Conservation (phyloP, 1,140 invertebrate genomes). For the Aphis craccivora region DNA sequence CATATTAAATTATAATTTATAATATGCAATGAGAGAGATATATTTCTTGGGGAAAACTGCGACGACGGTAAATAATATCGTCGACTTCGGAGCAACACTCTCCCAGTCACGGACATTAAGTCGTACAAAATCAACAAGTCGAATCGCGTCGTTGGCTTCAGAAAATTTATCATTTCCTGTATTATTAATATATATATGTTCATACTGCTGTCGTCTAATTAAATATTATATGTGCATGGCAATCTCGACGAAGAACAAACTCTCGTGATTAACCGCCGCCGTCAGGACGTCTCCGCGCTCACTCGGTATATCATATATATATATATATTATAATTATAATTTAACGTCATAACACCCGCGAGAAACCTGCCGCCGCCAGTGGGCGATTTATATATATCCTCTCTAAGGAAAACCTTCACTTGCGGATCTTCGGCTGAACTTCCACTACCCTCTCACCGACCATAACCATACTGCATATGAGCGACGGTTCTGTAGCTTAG, state of each 20-base stretch:
- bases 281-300: neutral
- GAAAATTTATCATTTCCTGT: slow-evolving; percentile 46
- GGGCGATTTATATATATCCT: neutral
- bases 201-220: neutral
- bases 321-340: neutral
- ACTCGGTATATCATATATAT: neutral
- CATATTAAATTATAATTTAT: neutral
- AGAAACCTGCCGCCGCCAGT: neutral
- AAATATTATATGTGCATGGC: neutral
- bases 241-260: neutral
- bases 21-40: neutral
- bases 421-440: neutral
- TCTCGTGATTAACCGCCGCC: slow-evolving; percentile 27
- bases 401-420: neutral
- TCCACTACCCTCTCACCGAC: neutral
- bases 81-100: neutral
- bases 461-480: neutral
- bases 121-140: slow-evolving; percentile 29
- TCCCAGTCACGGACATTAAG: neutral
- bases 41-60: neutral
- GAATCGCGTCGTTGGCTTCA: neutral
- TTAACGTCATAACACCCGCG: slow-evolving; percentile 11
- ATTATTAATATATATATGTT: slow-evolving; percentile 3
- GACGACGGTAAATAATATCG: neutral
- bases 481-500: neutral